phyloP scores from a whole-genome alignment of 2,113 vertebrate genomes.

The Scortum barcoo region DNA sequence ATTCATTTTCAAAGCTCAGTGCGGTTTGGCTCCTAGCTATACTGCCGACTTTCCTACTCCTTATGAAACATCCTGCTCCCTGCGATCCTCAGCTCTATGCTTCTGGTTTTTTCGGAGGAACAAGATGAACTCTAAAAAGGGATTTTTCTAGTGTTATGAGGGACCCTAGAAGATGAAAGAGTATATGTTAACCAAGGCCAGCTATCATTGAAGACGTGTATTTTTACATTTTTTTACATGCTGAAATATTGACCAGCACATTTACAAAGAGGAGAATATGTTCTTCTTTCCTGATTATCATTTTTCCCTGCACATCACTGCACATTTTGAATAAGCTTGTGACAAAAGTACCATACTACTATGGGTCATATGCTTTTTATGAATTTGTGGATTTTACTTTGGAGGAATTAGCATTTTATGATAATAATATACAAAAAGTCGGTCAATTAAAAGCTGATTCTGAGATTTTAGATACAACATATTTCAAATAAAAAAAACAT shows the following conservation, averaged over 20 bases:
- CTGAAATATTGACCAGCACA: neutral
- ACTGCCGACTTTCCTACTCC: neutral
- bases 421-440: too few species aligned
- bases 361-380: neutral
- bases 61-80: neutral
- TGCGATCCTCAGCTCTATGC: neutral
- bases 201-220: neutral
- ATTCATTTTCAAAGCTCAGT: slow-evolving; percentile 5
- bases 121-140: neutral
- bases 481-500: neutral
- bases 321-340: neutral
- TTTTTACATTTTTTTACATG: neutral
- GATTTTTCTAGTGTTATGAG: neutral
- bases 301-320: neutral
- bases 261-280: neutral
- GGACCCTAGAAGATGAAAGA: neutral
- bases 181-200: neutral
- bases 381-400: neutral
- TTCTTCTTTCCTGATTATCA: neutral
- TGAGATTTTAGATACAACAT: neutral
- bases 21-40: neutral
- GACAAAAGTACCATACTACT: neutral
- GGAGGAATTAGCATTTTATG: neutral
- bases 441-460: too few species aligned
- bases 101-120: neutral